These are phyloP conservation scores for Spatula clypeata DNA, from an alignment of 2,797 vertebrate species.

Conservation along the genomic window DNA sequence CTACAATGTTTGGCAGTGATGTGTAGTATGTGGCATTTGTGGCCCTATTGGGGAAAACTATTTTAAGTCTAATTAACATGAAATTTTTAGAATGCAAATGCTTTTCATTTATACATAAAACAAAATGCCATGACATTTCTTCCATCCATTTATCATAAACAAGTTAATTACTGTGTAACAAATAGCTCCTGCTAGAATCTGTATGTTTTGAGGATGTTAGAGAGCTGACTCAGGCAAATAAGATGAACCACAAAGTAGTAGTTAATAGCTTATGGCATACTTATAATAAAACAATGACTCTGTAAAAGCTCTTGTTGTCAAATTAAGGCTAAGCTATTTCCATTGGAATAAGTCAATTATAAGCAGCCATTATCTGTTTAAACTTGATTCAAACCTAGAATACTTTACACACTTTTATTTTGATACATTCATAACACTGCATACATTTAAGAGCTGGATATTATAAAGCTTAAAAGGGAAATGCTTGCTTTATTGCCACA, in stretches of 20 bases:
- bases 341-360: constrained; percentile 78
- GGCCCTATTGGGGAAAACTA: constrained; percentile 74
- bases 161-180: constrained; percentile 86
- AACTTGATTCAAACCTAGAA: constrained; percentile 69
- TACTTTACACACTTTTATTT: neutral
- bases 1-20: rapidly evolving
- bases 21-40: neutral
- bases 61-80: constrained; percentile 83
- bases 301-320: constrained; percentile 72
- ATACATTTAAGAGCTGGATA: neutral
- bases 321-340: constrained; percentile 78
- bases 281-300: constrained; percentile 66
- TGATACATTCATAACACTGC: neutral
- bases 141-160: constrained; percentile 86
- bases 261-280: constrained; percentile 59
- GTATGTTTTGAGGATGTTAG: constrained; percentile 64
- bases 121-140: constrained; percentile 85
- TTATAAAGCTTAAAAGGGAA: neutral
- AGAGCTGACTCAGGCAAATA: constrained; percentile 77
- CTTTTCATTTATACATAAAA: constrained; percentile 84
- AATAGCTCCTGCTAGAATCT: constrained; percentile 78
- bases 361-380: constrained; percentile 77
- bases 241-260: constrained; percentile 68
- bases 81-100: constrained; percentile 81
- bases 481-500: neutral